Evolutionary conservation across 2,888 invertebrate genomes (phyloP).

Genomic region (Epirrhoe alternata): DNA sequence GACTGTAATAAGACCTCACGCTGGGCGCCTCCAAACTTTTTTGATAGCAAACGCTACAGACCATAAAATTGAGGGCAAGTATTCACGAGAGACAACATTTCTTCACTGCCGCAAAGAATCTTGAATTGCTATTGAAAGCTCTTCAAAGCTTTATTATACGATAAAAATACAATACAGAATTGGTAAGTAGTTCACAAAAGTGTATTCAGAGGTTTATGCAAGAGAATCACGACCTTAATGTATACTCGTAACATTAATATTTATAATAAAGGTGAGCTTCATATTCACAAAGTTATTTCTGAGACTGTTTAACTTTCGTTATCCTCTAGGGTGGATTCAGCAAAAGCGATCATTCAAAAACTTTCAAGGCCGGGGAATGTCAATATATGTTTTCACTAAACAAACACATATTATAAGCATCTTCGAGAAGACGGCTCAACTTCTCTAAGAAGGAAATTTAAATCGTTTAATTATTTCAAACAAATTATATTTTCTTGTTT

Average conservation of each 20-base stretch:
- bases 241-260: constrained; percentile 19
- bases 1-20: constrained; percentile 27
- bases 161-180: constrained; percentile 14
- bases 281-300: constrained; percentile 19
- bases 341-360: constrained; percentile 35
- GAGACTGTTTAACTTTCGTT: constrained; percentile 33
- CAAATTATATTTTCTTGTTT: constrained; percentile 25
- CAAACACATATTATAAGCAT: neutral
- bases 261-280: constrained; percentile 19
- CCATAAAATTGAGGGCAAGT: constrained; percentile 33
- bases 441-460: constrained; percentile 8
- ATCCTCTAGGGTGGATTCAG: constrained; percentile 28
- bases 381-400: constrained; percentile 20
- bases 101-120: constrained; percentile 12
- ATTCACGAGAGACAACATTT: constrained; percentile 32
- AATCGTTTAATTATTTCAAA: constrained; percentile 19
- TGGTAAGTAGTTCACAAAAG: neutral
- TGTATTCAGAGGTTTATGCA: neutral
- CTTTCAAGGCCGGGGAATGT: constrained; percentile 32
- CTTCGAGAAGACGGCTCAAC: neutral
- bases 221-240: neutral
- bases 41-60: constrained; percentile 32
- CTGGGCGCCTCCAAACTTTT: constrained; percentile 38
- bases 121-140: constrained; percentile 11
- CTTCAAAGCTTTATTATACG: constrained; percentile 9